Evolutionary conservation across 1,140 invertebrate genomes (phyloP).

Genomic region (Achatina immaculata): DNA sequence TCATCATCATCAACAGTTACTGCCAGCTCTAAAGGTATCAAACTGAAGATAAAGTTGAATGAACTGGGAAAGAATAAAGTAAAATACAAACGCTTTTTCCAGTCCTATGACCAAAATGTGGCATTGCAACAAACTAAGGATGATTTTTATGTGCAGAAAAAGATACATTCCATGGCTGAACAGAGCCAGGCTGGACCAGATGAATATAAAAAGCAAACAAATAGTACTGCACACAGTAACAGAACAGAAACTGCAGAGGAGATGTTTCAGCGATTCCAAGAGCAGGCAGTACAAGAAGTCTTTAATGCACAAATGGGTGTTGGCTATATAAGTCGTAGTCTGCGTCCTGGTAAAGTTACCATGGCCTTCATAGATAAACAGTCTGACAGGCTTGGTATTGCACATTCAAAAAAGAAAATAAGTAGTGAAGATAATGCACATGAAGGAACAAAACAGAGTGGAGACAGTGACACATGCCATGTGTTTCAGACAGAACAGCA

Average conservation of each 20-base stretch:
- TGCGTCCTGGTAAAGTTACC: slow-evolving; percentile 12
- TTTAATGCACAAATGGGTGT: slow-evolving; percentile 29
- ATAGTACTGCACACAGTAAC: background rate
- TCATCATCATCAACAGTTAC: slow-evolving; percentile 9
- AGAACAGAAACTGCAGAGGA: slow-evolving; percentile 32
- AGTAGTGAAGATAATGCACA: background rate
- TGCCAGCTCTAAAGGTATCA: slow-evolving; percentile 28
- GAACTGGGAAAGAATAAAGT: background rate
- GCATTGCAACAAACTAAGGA: background rate
- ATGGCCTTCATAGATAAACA: slow-evolving; percentile 30
- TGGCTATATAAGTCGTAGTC: slow-evolving; percentile 27
- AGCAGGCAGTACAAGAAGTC: slow-evolving; percentile 32
- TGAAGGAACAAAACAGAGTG: background rate
- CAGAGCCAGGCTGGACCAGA: background rate
- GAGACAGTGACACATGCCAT: no score
- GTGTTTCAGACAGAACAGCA: background rate
- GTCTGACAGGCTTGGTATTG: background rate
- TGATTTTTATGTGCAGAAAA: background rate
- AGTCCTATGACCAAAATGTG: background rate
- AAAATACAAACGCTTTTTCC: background rate
- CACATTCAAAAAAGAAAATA: slow-evolving; percentile 9
- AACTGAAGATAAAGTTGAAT: slow-evolving; percentile 27
- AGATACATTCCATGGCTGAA: background rate
- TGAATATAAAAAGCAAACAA: background rate
- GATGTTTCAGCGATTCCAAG: slow-evolving; percentile 35